A percentile compares a stretch with the other conserved stretches of the same genome.
phyloP scores from a whole-genome alignment of 2,113 vertebrate species.

The Sus scrofa region T2T-Sscrofa CM000828.6:48559001-48559500 shows the following conservation, averaged over 20 bases:
- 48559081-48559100: background rate
- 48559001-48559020: background rate
- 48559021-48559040: slow-evolving; percentile 13
- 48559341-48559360: background rate
- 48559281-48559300: background rate
- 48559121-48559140: background rate
- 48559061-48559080: background rate
- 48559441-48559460: slow-evolving; percentile 17
- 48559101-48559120: background rate
- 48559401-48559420: slow-evolving; percentile 35
- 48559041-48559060: background rate
- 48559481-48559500: background rate
- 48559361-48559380: background rate
- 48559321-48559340: background rate
- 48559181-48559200: background rate
- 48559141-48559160: background rate
- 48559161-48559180: background rate
- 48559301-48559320: slow-evolving; percentile 7
- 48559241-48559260: background rate
- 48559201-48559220: background rate
- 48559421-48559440: background rate
- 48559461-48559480: background rate
- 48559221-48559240: background rate
- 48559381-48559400: background rate
- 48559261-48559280: background rate